Base-by-base conservation (phyloP, 2,113 vertebrate species). In the Laticauda colubrina region DNA sequence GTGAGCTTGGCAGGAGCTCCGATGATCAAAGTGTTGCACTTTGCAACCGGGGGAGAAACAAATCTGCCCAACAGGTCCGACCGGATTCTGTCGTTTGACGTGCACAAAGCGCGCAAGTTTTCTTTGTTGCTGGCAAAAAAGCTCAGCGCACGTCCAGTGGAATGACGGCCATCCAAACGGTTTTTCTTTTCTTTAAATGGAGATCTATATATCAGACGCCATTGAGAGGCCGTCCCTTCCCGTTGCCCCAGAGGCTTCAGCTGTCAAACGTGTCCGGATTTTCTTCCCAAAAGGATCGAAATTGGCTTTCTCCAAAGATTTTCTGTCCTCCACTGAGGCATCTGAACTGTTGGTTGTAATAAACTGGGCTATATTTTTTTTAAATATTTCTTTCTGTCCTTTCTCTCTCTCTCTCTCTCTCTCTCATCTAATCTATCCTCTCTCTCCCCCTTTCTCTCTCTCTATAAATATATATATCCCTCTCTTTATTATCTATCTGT, bases 81-180 rank as follows among this genome's bases (percentile, higher is more conserved):
- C 69, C 3, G 7, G 34, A 39, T 39, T 39, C n/a, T 18, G n/a
- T 18, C 15, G 5, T 15, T 8, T 3, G 2, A 1, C 34, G 0
- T 39, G 26, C 12, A 8, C 29, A 69, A 14, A 14, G 26, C 2
- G 4, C 1, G 34, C 9, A 1, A 51, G 2, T 14, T 29, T n/a
- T n/a, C 3, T 34, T 39, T 81, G 69, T 39, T 51, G 34, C 18
- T 81, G 6, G 18, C 6, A 0, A 39, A 39, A 1, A 1, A 51
- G n/a, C 29, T 15, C 1, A 5, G 1, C 0, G 2, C 12, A n/a
- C 0, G 0, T 69, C 4, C 0, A 69, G 2, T 2, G 5, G 69
- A 75, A 75, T 5, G 15, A 39, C 2, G n/a, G 69, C 14, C 69
- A 7, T 39, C n/a, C 0, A 5, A 75, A 20, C 15, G 5, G 14